Conservation (phyloP, 2,797 vertebrate species). For the Octomys mimax region DNA sequence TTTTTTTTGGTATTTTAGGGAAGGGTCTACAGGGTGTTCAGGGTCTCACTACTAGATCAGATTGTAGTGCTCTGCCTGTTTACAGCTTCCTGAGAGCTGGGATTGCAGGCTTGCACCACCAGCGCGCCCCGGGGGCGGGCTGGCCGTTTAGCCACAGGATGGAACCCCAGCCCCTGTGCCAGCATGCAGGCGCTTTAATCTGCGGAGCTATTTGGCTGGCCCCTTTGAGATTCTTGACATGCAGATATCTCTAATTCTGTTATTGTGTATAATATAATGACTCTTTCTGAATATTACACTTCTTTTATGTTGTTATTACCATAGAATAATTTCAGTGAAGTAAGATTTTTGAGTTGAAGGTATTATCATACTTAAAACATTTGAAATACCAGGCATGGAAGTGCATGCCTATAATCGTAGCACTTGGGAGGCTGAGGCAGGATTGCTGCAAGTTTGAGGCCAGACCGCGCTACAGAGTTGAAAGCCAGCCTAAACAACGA, state of each 20-base stretch:
- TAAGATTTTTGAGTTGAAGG: not conserved
- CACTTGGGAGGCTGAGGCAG: not conserved
- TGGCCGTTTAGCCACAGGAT: too few relatives aligned
- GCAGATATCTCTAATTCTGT: not conserved
- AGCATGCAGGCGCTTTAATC: too few relatives aligned
- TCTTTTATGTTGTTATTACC: conserved; percentile 35
- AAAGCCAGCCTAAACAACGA: not conserved
- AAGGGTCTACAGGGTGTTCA: too few relatives aligned
- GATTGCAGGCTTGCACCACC: too few relatives aligned
- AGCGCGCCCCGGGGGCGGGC: too few relatives aligned
- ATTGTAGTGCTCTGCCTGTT: too few relatives aligned
- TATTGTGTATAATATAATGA: not conserved
- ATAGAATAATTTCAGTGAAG: conserved; percentile 32
- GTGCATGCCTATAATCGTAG: not conserved
- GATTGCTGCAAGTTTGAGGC: not conserved
- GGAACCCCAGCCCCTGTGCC: too few relatives aligned
- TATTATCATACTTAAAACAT: conserved; percentile 4
- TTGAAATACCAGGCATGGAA: not conserved
- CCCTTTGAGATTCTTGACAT: conserved; percentile 23
- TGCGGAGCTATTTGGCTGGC: too few relatives aligned
- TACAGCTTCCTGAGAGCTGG: too few relatives aligned
- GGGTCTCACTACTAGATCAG: too few relatives aligned
- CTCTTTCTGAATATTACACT: conserved; percentile 30
- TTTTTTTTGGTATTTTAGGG: too few relatives aligned
- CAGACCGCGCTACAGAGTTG: not conserved